A percentile compares a stretch with the other conserved stretches of the same genome.
phyloP scores from a whole-genome alignment of 2,113 vertebrate genomes.

The Sisor rabdophorus region DNA sequence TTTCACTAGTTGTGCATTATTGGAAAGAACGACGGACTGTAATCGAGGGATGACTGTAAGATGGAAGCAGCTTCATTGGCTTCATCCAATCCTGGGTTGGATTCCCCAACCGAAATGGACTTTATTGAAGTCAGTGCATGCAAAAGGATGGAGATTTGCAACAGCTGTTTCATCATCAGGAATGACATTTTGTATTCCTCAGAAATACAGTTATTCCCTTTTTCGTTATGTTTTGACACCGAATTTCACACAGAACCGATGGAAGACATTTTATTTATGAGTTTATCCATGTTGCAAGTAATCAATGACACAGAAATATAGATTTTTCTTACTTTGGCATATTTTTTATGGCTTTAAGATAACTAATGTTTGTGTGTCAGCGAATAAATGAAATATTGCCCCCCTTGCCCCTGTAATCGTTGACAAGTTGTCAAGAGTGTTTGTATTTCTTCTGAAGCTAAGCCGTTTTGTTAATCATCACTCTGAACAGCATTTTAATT shows the following conservation, averaged over 20 bases:
- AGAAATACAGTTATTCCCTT: neutral
- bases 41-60: constrained; percentile 31
- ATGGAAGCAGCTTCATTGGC: constrained; percentile 42
- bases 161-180: constrained; percentile 23
- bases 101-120: constrained; percentile 16
- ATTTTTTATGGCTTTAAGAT: constrained; percentile 37
- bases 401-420: neutral
- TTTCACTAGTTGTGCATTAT: constrained; percentile 57
- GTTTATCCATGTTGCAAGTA: constrained; percentile 46
- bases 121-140: constrained; percentile 12
- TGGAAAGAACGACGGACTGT: constrained; percentile 2
- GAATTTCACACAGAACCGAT: constrained; percentile 50
- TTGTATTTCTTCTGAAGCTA: neutral
- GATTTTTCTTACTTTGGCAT: constrained; percentile 15
- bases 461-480: neutral
- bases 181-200: constrained; percentile 31
- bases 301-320: constrained; percentile 33
- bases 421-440: constrained; percentile 6
- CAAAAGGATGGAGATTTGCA: neutral
- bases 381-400: neutral
- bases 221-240: constrained; percentile 49
- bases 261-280: constrained; percentile 7
- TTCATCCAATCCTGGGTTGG: constrained; percentile 38
- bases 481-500: constrained; percentile 1
- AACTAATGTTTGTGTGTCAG: constrained; percentile 16